A percentile compares a stretch with the other conserved stretches of the same genome.
phyloP scores from a whole-genome alignment of 2,888 invertebrate species.

The Andrena chrysosceles region DNA sequence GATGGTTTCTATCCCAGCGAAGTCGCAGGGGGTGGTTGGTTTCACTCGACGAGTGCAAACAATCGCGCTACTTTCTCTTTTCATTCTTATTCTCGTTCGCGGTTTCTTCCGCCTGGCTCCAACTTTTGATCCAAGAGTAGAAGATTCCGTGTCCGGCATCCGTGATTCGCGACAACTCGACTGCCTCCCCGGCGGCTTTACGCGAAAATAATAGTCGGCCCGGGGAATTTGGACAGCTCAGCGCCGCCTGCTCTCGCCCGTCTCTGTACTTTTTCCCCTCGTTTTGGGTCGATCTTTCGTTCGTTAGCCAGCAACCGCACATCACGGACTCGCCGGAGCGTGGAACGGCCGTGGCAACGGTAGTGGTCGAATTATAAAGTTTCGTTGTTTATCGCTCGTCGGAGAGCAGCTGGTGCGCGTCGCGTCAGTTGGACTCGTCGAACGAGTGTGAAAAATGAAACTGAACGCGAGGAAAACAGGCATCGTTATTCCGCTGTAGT shows the following conservation, averaged over 20 bases:
- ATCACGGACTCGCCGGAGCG: neutral
- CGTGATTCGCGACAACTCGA: constrained; percentile 3
- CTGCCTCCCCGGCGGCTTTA: constrained; percentile 21
- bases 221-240: neutral
- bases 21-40: neutral
- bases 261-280: constrained; percentile 8
- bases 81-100: neutral
- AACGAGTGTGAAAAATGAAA: neutral
- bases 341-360: too few relatives aligned
- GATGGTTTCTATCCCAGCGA: constrained; percentile 4
- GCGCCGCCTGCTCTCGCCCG: constrained; percentile 6
- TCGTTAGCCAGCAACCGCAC: neutral
- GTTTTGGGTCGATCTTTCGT: neutral
- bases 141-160: constrained; percentile 48
- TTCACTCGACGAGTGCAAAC: constrained; percentile 4
- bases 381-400: constrained; percentile 17
- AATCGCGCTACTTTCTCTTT: constrained; percentile 1
- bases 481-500: constrained; percentile 15
- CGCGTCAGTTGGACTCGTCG: neutral
- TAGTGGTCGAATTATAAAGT: constrained; percentile 13
- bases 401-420: constrained; percentile 15
- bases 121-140: constrained; percentile 39
- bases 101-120: constrained; percentile 11
- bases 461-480: neutral
- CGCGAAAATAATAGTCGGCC: constrained; percentile 42